A percentile compares a stretch with the other conserved stretches of the same genome.
phyloP scores from a whole-genome alignment of 2,113 vertebrate genomes.

The Glaucomys volans region DNA sequence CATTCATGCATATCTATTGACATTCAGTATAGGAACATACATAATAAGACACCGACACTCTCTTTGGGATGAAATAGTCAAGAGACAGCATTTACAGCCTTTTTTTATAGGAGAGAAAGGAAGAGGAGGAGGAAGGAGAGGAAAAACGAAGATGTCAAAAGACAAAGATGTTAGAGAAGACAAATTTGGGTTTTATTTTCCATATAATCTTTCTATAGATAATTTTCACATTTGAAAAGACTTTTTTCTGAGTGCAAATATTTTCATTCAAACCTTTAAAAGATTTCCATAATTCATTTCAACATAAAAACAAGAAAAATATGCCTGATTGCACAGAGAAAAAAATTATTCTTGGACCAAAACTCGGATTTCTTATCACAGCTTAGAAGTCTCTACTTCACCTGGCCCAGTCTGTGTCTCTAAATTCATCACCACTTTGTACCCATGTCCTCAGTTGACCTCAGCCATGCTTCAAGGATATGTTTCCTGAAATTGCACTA shows the following conservation, averaged over 20 bases:
- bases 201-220: background rate
- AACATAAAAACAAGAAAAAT: conserved; percentile 30
- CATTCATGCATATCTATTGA: background rate
- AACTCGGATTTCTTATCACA: background rate
- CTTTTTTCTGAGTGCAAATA: background rate
- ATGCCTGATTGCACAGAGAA: background rate
- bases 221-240: background rate
- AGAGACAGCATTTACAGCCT: background rate
- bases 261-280: background rate
- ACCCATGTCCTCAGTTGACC: background rate
- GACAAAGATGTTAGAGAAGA: background rate
- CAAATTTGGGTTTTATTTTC: background rate
- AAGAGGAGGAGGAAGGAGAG: background rate
- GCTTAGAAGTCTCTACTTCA: background rate
- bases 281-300: background rate
- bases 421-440: background rate
- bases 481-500: background rate
- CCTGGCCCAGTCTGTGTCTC: background rate
- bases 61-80: background rate
- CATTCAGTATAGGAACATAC: background rate
- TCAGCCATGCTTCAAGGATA: background rate
- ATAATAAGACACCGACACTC: background rate
- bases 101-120: background rate
- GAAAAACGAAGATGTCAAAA: background rate
- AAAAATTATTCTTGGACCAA: background rate